Evolutionary conservation across 2,888 invertebrate species (phyloP), one percentile per base, ranked within the genome.

Genomic region (Adineta ricciae): DNA sequence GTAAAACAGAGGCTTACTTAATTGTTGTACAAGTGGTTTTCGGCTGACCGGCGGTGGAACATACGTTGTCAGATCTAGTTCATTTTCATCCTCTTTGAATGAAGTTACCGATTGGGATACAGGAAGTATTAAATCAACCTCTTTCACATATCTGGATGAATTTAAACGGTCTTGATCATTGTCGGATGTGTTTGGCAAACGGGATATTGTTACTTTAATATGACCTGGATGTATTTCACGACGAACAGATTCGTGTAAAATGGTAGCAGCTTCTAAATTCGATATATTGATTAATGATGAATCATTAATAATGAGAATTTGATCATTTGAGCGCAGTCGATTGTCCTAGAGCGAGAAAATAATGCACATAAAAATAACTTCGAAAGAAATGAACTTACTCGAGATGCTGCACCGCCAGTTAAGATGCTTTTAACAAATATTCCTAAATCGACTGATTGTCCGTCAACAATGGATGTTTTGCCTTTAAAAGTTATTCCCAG

Each of bases 401-500:
- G 36, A 49, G n/a, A 54, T 46, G 86, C 86, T 14, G 86, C 86
- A n/a, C 86, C 86, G 24, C 86, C 86, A n/a, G 78, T 86, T 27
- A 86, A 64, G 11, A 86, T 83, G 72, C 41, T 84, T 72, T 84
- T 84, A 32, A 86, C 84, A 84, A 83, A 86, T n/a, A 86, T 84
- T 84, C 86, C 86, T 41, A 84, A 64, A 83, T 86, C 86, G 16
- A 83, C 56, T 50, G 64, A 72, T 14, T 83, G 49, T 64, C 64
- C 85, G 27, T 84, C 86, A 49, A 84, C 16, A 38, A 82, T 73
- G 7, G 84, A 84, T 56, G 84, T 86, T 73, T 84, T 84, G 32
- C 86, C 86, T 73, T 86, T 86, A 27, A 86, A 46, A 46, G 73
- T 84, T 24, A 86, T 84, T 19, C 86, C 86, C 11, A 86, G 83